Conservation (phyloP, 53 echinoderm and acorn worm genomes). For the Glandiceps talaboti region DNA sequence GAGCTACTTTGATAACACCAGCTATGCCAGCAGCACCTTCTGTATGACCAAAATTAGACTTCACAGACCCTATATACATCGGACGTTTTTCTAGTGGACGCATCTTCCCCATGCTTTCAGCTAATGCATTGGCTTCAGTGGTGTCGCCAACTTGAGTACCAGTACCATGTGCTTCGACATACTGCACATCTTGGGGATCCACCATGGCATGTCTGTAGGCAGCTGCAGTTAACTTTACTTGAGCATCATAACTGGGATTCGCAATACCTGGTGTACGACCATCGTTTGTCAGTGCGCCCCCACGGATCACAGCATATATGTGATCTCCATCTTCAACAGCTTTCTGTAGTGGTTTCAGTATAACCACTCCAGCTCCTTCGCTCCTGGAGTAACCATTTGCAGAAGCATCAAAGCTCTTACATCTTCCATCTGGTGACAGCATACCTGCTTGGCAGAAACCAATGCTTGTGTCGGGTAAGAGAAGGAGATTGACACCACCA, state of each 20-base stretch:
- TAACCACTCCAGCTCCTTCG: constrained; percentile 85
- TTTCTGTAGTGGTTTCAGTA: constrained; percentile 71
- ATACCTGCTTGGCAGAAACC: constrained; percentile 97
- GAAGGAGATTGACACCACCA: constrained; percentile 87
- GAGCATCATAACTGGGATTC: constrained; percentile 86
- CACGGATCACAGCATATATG: constrained; percentile 77
- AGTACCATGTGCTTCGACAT: constrained; percentile 88
- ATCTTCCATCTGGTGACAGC: constrained; percentile 90
- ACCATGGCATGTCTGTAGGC: constrained; percentile 56
- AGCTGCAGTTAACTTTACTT: constrained; percentile 45
- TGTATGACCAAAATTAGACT: constrained; percentile 90
- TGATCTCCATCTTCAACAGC: constrained; percentile 89
- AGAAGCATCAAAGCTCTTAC: constrained; percentile 84
- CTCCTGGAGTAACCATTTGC: constrained; percentile 93
- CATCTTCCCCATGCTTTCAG: constrained; percentile 61
- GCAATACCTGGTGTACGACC: constrained; percentile 93
- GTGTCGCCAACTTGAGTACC: constrained; percentile 87
- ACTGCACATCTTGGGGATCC: constrained; percentile 56
- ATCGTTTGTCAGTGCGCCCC: constrained; percentile 74
- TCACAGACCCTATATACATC: constrained; percentile 82
- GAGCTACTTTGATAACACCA: constrained; percentile 77
- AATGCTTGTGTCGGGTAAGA: constrained; percentile 85
- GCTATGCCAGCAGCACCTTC: constrained; percentile 89
- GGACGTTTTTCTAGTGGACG: constrained; percentile 64
- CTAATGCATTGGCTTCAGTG: constrained; percentile 93